Base-by-base conservation (phyloP, 2,797 vertebrate genomes). In the Novumbra hubbsi region DNA sequence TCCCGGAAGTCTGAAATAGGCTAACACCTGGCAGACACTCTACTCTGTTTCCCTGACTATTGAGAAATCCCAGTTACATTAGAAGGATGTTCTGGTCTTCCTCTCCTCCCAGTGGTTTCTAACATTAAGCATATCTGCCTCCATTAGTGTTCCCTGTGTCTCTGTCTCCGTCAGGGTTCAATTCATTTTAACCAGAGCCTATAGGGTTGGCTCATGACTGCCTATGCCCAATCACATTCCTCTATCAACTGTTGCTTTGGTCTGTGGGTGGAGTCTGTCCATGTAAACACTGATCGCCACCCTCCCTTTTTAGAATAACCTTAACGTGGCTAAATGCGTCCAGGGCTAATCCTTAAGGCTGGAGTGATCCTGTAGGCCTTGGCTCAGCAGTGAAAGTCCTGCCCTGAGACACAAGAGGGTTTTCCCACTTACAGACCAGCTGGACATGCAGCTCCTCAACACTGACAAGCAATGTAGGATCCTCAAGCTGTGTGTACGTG, bases 311-410 rank as follows among this genome's bases (percentile, higher is more conserved):
- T 45, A 86, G 84, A 88, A 90, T 88, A 91, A 88, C 81, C 77
- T 77, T 76, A 77, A 19, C 81, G 73, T 57, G 19, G 87, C 91
- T 93, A 90, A 87, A 93, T 90, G 88, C 75, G 70, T 85, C 84
- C 76, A 55, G 68, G 62, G 87, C 81, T 94, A 93, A 94, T 94
- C 92, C 91, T 82, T 85, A 88, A 89, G 86, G 79, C 81, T 45
- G 55, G 16, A 7, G 70, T 70, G 0, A 83, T 83, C 87, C 79
- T 72, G 72, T 69, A 79, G 70, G 79, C 80, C 55, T 71, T 78
- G 32, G 34, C 78, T 80, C 72, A 8, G 75, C 83, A 82, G 80
- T 78, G 83, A 86, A 86, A 85, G 84, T 88, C 84, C 77, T 80
- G 71, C 77, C 5, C 74, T 76, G 68, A 85, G 79, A 79, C 80